These are phyloP conservation scores for Meliscaeva auricollis DNA, from an alignment of 2,888 invertebrate genomes.

Conservation along the genomic window DNA sequence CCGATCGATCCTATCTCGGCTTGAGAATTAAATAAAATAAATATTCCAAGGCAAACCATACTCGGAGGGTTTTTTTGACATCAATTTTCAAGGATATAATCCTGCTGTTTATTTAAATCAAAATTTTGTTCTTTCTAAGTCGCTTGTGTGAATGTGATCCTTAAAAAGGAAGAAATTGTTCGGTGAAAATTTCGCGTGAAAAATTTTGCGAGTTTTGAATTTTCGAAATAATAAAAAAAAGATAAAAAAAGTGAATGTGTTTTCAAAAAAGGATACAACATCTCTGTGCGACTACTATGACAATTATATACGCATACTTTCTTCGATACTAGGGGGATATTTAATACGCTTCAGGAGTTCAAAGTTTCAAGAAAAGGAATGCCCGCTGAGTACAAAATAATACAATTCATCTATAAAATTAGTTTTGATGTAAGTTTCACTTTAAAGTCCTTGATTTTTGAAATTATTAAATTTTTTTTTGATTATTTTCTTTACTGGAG, in stretches of 20 bases:
- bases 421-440: conserved; percentile 25
- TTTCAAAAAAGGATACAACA: conserved; percentile 46
- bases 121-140: conserved; percentile 10
- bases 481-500: not conserved
- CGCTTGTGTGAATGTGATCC: conserved; percentile 1
- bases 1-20: not conserved
- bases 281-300: conserved; percentile 18
- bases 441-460: not conserved
- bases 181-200: conserved; percentile 15
- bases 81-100: not conserved
- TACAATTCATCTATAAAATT: not conserved
- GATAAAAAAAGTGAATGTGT: conserved; percentile 63
- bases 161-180: not conserved
- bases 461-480: not conserved
- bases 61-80: conserved; percentile 15
- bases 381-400: conserved; percentile 17
- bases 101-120: not conserved
- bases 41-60: conserved; percentile 45
- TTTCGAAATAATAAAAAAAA: not conserved
- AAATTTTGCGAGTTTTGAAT: not conserved
- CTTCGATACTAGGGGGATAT: no score
- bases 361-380: conserved; percentile 22
- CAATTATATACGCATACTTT: conserved; percentile 26
- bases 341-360: not conserved
- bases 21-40: not conserved